Conservation (phyloP, 2,888 invertebrate species). For the Eupithecia pulchellata region DNA sequence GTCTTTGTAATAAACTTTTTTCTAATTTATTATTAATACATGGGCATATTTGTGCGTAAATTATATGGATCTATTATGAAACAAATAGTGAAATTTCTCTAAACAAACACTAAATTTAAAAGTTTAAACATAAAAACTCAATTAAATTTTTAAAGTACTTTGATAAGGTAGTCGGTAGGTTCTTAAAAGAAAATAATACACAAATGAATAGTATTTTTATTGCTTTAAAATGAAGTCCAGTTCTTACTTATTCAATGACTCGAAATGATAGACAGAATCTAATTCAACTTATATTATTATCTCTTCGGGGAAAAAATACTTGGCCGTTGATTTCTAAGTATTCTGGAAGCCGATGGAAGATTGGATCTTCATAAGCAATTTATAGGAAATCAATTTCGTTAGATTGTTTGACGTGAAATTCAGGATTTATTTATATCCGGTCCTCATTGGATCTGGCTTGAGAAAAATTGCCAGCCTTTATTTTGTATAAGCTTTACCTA, state of each 20-base stretch:
- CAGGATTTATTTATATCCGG: not conserved
- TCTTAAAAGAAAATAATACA: not conserved
- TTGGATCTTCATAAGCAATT: constrained; percentile 1
- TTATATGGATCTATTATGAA: too few species aligned
- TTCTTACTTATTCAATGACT: not conserved
- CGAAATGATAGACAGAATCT: constrained; percentile 10
- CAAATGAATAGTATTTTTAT: not conserved
- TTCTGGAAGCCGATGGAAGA: not conserved
- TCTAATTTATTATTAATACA: too few species aligned
- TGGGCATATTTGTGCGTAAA: too few species aligned
- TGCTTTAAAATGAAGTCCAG: not conserved
- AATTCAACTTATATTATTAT: constrained; percentile 17
- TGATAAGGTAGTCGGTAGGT: too few species aligned
- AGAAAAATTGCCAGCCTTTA: not conserved
- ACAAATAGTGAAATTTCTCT: too few species aligned
- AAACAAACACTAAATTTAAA: too few species aligned
- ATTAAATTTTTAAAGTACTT: too few species aligned
- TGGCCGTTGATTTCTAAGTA: constrained; percentile 3
- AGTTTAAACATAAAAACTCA: too few species aligned
- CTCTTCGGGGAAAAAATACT: constrained; percentile 17
- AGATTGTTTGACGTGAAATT: not conserved
- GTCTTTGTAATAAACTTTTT: too few species aligned
- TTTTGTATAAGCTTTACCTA: not conserved
- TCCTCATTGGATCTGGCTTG: not conserved
- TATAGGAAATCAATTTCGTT: not conserved